Evolutionary conservation across 2,888 invertebrate genomes (phyloP).

Genomic region (Melinaea menophilus): DNA sequence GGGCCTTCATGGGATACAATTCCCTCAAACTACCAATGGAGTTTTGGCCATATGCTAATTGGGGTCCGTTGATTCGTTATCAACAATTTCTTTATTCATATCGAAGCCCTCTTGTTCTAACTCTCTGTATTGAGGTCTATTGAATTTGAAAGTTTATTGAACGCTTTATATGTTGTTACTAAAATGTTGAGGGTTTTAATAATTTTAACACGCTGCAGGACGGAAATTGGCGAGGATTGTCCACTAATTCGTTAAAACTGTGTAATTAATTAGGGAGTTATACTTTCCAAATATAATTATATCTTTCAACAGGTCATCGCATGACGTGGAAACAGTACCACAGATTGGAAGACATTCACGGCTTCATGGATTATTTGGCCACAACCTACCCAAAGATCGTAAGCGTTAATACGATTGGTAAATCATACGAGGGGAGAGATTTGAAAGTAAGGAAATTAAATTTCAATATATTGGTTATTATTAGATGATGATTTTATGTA

Average conservation of each 20-base stretch:
- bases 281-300: slow-evolving; percentile 30
- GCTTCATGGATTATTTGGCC: slow-evolving; percentile 86
- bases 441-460: slow-evolving; percentile 77
- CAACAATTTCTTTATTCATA: slow-evolving; percentile 30
- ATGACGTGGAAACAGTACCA: slow-evolving; percentile 92
- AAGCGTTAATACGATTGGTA: slow-evolving; percentile 85
- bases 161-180: slow-evolving; percentile 38
- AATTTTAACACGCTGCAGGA: not conserved
- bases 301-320: slow-evolving; percentile 56
- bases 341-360: slow-evolving; percentile 84
- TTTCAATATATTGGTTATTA: not conserved
- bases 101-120: slow-evolving; percentile 22
- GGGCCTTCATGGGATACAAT: slow-evolving; percentile 75
- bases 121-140: slow-evolving; percentile 11
- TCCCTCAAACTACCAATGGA: slow-evolving; percentile 77
- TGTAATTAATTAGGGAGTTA: not conserved
- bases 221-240: not conserved
- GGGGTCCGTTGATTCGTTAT: slow-evolving; percentile 78
- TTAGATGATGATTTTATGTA: too few species aligned
- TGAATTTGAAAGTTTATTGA: not conserved
- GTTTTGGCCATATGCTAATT: slow-evolving; percentile 79
- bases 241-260: not conserved
- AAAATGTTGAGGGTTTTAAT: not conserved
- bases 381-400: slow-evolving; percentile 86
- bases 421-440: slow-evolving; percentile 84